Conservation (phyloP, 2,888 invertebrate species). For the Kuschelorhynchus macadamiae region DNA sequence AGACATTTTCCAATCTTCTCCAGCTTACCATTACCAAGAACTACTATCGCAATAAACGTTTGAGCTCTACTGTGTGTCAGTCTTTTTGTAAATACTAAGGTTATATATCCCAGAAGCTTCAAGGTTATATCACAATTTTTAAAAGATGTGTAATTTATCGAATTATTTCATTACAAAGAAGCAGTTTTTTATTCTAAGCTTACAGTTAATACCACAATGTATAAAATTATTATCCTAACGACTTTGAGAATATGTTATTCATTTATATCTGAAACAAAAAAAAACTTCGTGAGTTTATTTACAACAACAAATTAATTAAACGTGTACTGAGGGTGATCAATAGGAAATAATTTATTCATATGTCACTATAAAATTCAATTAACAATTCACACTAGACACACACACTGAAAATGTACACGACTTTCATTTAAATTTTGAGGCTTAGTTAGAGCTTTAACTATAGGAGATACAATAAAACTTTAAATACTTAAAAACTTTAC, state of each 20-base stretch:
- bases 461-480: too few species aligned
- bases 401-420: too few species aligned
- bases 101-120: constrained; percentile 33
- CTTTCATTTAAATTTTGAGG: too few species aligned
- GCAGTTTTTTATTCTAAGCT: too few species aligned
- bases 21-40: constrained; percentile 55
- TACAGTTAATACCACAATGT: constrained; percentile 25
- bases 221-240: constrained; percentile 43
- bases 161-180: background rate
- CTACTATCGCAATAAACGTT: constrained; percentile 27
- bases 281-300: constrained; percentile 9
- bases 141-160: background rate
- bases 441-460: too few species aligned
- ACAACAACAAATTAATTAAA: too few species aligned
- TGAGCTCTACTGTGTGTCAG: constrained; percentile 48
- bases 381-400: too few species aligned
- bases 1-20: constrained; percentile 74
- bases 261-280: constrained; percentile 48
- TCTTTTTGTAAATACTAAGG: constrained; percentile 46
- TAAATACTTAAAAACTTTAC: too few species aligned
- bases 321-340: too few species aligned
- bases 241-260: constrained; percentile 23
- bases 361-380: too few species aligned
- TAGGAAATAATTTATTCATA: too few species aligned
- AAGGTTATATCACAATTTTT: constrained; percentile 31